Evolutionary conservation across 2,113 vertebrate genomes (phyloP), one percentile per base, ranked within the genome.

Genomic region (Oceanites oceanicus): DNA sequence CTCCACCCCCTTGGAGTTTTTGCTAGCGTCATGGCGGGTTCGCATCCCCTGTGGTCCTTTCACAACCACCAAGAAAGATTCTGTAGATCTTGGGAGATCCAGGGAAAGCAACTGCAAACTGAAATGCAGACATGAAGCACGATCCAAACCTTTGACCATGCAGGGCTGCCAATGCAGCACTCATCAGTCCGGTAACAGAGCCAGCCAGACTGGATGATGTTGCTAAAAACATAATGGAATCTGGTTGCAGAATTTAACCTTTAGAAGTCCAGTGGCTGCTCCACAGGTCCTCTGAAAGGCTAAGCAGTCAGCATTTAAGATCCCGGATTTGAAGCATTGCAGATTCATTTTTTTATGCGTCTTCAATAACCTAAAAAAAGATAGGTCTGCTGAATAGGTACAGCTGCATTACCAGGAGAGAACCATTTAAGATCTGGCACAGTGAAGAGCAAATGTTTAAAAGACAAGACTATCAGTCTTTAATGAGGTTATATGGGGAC

Each of bases 351-450:
- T 90, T 87, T 92, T 66, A 87, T 92, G 81, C 23, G 1, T 90
- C 74, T 91, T 82, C 92, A 90, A 82, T 94, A 92, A 85, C 55
- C 73, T 75, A 62, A 95, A 92, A 94, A 95, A 94, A 91, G 62
- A 79, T 42, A 34, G 25, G 58, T 81, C 77, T 94, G 86, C 86
- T 91, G 88, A 85, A 62, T 36, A 83, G 56, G 49, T 91, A 78
- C 61, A 92, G 65, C 83, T 85, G 86, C 97, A 87, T 71, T 97
- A 85, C 84, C 7, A 2, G 76, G 70, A 92, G 42, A 72, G 66
- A 96, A 58, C 18, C 92, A 92, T 97, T 95, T 94, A 83, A 94
- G 89, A 62, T 78, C 77, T 96, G 96, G 92, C 95, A 95, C 32
- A 88, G 91, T 5, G 11, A 91, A 72, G 61, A 87, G 77, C 62